Evolutionary conservation across 2,888 invertebrate genomes (phyloP).

Genomic region (Troides helena): DNA sequence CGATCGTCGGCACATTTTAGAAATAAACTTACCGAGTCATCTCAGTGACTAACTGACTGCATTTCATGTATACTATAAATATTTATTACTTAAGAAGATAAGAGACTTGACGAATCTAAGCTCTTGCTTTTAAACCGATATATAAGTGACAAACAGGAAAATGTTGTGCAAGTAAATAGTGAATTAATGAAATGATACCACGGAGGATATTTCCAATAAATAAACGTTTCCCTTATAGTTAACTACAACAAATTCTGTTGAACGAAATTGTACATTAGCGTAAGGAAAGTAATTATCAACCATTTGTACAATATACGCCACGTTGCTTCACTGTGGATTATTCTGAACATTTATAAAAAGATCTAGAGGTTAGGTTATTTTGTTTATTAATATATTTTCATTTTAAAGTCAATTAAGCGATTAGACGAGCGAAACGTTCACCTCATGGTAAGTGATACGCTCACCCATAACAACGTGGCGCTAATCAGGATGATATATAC

Average conservation of each 20-base stretch:
- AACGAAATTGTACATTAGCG: not conserved
- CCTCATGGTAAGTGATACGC: too few species aligned
- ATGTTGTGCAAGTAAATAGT: not conserved
- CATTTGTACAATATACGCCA: not conserved
- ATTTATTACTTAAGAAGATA: conserved; percentile 34
- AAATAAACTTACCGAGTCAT: conserved; percentile 23
- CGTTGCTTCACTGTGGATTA: not conserved
- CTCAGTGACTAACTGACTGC: conserved; percentile 35
- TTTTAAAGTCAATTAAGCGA: too few species aligned
- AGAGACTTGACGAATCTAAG: not conserved
- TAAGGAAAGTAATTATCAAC: not conserved
- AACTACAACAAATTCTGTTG: not conserved
- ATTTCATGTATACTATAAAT: conserved; percentile 33
- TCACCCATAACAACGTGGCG: too few species aligned
- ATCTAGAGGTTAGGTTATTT: too few species aligned
- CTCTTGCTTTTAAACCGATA: not conserved
- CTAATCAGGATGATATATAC: too few species aligned
- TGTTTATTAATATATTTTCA: too few species aligned
- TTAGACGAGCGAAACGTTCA: too few species aligned
- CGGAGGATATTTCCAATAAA: not conserved
- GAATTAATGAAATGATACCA: not conserved
- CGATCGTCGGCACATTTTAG: conserved; percentile 6
- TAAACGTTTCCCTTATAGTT: not conserved
- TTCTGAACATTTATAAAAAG: not conserved
- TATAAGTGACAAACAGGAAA: not conserved